Base-by-base conservation (phyloP, 2,888 invertebrate species). In the Mimumesa dahlbomi region DNA sequence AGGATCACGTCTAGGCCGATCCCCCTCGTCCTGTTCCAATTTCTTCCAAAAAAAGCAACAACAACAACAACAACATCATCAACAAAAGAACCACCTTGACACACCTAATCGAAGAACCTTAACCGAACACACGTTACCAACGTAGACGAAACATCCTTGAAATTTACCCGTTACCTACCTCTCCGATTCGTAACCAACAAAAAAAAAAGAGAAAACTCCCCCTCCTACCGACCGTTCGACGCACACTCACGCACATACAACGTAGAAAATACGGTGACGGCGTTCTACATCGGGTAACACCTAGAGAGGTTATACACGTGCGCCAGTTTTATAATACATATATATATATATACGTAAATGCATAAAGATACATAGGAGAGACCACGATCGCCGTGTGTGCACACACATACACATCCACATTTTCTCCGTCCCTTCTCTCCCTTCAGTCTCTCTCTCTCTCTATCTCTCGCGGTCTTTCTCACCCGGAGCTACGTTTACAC, bases 11-110 rank as follows among this genome's bases (percentile, higher is more conserved):
- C 70, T 78, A 83, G 83, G 81, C 79, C 79, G 82, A 82, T 79
- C 82, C 84, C 83, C 85, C 83, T 82, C 71, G 79, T 81, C 83
- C 81, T 73, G 70, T 67, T 82, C 86, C 82, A 75, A n/a, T 72
- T 77, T 79, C 68, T 46, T 72, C 77, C 79, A 48, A 16, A 36
- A 61, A 56, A 49, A 81, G 7, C 3, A 25, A 25, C 3, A 25
- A 25, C 3, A 25, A 25, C n/a, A n/a, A n/a, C n/a, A n/a, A n/a
- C n/a, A n/a, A n/a, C n/a, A n/a, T n/a, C n/a, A n/a, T n/a, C n/a
- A n/a, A 46, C 9, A 11, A 19, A 11, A 45, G 9, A 14, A 14
- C 29, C 46, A 25, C 31, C 5, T 25, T 46, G 3, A 14, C 13
- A 45, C 43, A n/a, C n/a, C n/a, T n/a, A n/a, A n/a, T n/a, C n/a